A percentile compares a stretch with the other conserved stretches of the same genome.
Conservation (phyloP, 2,113 vertebrate genomes). For the Channa maculata region DNA sequence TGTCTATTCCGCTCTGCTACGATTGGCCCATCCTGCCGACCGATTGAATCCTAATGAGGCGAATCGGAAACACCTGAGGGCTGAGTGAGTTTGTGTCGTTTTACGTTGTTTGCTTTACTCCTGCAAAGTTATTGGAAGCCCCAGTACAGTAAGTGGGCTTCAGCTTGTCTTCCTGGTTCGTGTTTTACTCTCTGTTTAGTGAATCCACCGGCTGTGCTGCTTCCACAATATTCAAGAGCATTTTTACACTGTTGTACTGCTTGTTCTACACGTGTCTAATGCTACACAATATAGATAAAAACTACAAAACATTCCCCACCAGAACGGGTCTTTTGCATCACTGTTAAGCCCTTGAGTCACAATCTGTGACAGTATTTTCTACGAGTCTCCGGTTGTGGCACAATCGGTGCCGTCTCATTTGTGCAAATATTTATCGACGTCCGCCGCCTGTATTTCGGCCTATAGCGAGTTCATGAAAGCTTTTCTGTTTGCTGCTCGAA, state of each 20-base stretch:
- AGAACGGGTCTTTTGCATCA: neutral
- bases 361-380: neutral
- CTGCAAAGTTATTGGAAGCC: no score
- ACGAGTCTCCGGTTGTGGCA: neutral
- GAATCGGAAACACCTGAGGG: neutral
- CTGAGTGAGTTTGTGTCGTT: neutral
- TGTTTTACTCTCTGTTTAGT: no score
- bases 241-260: no score
- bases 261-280: no score
- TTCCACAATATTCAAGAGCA: no score
- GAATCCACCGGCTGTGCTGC: no score
- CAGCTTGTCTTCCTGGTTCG: neutral
- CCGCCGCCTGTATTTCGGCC: neutral
- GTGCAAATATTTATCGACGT: slow-evolving; percentile 15
- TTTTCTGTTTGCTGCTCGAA: neutral
- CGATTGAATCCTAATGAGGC: slow-evolving; percentile 2
- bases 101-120: neutral
- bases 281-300: neutral
- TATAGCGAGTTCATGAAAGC: slow-evolving; percentile 9
- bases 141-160: no score
- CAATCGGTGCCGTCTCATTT: neutral
- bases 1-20: neutral
- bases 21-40: slow-evolving; percentile 9
- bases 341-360: neutral
- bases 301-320: neutral